Evolutionary conservation across 2,113 vertebrate genomes (phyloP).

Genomic region (Takifugu flavidus): DNA sequence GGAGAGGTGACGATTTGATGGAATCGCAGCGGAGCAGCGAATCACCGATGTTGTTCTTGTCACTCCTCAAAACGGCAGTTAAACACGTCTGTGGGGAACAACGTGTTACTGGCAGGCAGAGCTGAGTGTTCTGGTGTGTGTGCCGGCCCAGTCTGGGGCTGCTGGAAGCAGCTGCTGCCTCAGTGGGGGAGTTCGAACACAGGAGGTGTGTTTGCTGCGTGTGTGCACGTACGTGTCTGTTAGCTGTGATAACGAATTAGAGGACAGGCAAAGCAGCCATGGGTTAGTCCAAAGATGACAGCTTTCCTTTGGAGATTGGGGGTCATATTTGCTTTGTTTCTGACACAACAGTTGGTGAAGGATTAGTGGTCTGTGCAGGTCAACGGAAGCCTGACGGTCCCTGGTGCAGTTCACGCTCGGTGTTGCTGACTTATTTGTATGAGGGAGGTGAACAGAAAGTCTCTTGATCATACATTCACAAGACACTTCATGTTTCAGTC

Average conservation of each 20-base stretch:
- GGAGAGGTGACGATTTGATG: constrained; percentile 39
- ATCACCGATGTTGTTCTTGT: constrained; percentile 27
- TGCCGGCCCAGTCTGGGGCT: constrained; percentile 47
- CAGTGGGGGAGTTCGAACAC: constrained; percentile 51
- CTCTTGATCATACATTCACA: constrained; percentile 66
- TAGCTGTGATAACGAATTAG: constrained; percentile 25
- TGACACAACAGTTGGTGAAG: neutral
- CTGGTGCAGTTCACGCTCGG: constrained; percentile 15
- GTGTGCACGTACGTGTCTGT: constrained; percentile 26
- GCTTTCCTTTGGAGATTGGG: constrained; percentile 9
- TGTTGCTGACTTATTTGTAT: constrained; percentile 43
- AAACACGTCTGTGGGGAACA: constrained; percentile 25
- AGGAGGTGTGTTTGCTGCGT: constrained; percentile 37
- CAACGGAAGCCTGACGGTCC: constrained; percentile 16
- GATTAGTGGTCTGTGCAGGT: neutral
- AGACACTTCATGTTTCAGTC: constrained; percentile 54
- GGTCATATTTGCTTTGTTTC: constrained; percentile 12
- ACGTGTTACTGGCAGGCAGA: constrained; percentile 21
- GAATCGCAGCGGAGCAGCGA: constrained; percentile 32
- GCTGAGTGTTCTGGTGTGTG: constrained; percentile 50
- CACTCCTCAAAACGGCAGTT: constrained; percentile 17
- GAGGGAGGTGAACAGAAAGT: constrained; percentile 27
- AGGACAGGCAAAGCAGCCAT: constrained; percentile 9
- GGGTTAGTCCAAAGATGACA: neutral
- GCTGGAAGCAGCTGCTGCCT: constrained; percentile 68